Conservation (phyloP, 2,113 vertebrate species). For the Pituophis catenifer region DNA sequence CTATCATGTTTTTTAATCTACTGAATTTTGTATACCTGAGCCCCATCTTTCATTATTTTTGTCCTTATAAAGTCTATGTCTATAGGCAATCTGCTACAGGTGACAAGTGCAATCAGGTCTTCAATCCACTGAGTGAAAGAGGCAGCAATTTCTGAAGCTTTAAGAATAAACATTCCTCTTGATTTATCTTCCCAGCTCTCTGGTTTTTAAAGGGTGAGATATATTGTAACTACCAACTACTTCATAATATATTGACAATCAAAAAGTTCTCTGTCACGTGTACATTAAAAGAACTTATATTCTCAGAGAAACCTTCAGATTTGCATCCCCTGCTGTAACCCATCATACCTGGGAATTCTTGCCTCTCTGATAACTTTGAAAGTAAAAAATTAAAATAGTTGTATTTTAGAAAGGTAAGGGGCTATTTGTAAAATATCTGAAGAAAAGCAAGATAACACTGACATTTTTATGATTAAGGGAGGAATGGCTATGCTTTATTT, state of each 20-base stretch:
- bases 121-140: neutral
- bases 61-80: no score
- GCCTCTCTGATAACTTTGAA: neutral
- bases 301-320: neutral
- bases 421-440: neutral
- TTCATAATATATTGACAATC: neutral
- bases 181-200: neutral
- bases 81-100: no score
- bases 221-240: neutral
- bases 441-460: neutral
- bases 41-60: no score
- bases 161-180: neutral
- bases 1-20: neutral
- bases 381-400: neutral
- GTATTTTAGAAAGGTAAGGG: neutral
- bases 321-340: neutral
- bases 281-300: neutral
- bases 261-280: fast-evolving
- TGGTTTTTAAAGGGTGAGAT: neutral
- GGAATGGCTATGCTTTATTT: neutral
- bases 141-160: neutral
- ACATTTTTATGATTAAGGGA: neutral
- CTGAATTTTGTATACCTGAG: no score
- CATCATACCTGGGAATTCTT: neutral
- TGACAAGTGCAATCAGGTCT: neutral